These are phyloP conservation scores for Microcebus lehilahytsara DNA, from an alignment of 2,113 vertebrate species.

Conservation along the genomic window DNA sequence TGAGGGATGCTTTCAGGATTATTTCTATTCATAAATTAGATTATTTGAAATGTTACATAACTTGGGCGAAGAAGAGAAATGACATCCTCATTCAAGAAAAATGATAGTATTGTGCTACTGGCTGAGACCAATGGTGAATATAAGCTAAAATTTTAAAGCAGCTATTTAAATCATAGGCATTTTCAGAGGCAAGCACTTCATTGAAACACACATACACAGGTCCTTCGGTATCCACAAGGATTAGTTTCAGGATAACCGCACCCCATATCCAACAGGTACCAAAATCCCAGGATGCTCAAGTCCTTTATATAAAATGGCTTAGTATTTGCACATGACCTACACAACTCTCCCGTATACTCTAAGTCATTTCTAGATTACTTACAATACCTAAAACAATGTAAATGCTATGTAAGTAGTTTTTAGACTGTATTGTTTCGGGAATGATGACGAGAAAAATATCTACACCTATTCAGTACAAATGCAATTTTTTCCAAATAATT, in stretches of 20 bases:
- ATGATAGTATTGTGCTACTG: not conserved
- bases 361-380: not conserved
- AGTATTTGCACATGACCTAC: not conserved
- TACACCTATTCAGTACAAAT: not conserved
- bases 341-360: not conserved
- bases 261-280: no score
- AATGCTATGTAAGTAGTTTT: not conserved
- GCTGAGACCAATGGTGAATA: not conserved
- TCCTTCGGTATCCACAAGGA: not conserved
- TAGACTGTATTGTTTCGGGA: not conserved
- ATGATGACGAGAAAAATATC: not conserved
- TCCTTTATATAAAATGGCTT: not conserved
- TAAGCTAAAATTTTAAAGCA: constrained; percentile 1
- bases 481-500: not conserved
- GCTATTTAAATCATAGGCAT: not conserved
- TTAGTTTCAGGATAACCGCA: not conserved
- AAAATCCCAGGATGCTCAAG: not conserved
- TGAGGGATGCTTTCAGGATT: not conserved
- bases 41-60: constrained; percentile 8
- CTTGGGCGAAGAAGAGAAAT: not conserved
- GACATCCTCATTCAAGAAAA: not conserved
- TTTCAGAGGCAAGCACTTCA: not conserved
- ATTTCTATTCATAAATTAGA: not conserved
- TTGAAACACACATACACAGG: not conserved
- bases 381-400: not conserved